Base-by-base conservation (phyloP, 1,140 invertebrate species). In the Procambarus clarkii region DNA sequence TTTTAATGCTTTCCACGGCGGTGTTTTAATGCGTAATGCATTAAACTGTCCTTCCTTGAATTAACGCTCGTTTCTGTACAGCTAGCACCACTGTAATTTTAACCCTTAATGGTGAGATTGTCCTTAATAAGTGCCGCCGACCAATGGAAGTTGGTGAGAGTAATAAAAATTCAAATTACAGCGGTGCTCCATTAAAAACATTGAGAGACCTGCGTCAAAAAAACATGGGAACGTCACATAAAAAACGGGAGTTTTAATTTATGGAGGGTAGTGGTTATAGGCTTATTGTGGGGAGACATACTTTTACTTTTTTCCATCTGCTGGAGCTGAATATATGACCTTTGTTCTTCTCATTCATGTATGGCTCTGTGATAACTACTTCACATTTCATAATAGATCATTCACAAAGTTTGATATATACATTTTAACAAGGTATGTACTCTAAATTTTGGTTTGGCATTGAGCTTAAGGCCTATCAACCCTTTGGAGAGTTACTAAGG, bases 111-210 rank as follows among this genome's bases (percentile, higher is more conserved):
- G 81, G 54, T 11, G 58, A 45, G 44, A 83, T 83, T 83, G 81
- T 83, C 81, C 81, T 46, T 21, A 64, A 64, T 64, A 83, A 69
- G 81, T 45, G 60, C 81, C 24, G 81, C 60, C 58, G 81, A 44
- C 81, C 81, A 60, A 18, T 83, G 81, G 81, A 83, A 83, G 81
- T 83, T 18, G 34, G 58, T 24, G 58, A 34, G n/a, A 45, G 58
- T 83, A 60, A 46, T 83, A 83, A 83, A 83, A 83, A 83, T 83
- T 83, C 54, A 83, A 83, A 83, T 83, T 83, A 83, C 45, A 69
- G 58, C 34, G 69, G 81, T 18, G n/a, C 18, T 34, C 81, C 81
- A 64, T 83, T 83, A 83, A 83, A 83, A 83, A 45, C 81, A 83
- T 34, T 34, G 69, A 34, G n/a, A 74, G 69, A 74, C 21, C 58